Conservation (phyloP, 1,140 invertebrate genomes). For the Cydia fagiglandana region DNA sequence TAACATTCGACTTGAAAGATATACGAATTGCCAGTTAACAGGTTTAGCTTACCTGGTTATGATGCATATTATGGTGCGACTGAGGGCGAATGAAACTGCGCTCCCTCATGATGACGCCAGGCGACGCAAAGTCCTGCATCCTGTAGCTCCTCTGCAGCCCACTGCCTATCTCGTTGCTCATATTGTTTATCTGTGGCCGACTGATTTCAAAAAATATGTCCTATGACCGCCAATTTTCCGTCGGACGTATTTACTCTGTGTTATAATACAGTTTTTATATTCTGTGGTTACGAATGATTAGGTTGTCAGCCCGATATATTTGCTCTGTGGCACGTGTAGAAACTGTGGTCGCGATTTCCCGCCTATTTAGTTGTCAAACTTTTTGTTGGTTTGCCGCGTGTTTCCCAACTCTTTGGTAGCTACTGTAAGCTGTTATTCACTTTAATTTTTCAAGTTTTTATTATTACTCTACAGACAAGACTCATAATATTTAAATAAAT, state of each 20-base stretch:
- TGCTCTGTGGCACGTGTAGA: slow-evolving; percentile 35
- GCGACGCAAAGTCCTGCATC: slow-evolving; percentile 76
- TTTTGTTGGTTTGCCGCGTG: slow-evolving; percentile 8
- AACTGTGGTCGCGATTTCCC: slow-evolving; percentile 27
- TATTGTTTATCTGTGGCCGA: not conserved
- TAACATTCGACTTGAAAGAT: too few species aligned
- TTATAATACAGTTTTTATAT: slow-evolving; percentile 32
- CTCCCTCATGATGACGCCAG: slow-evolving; percentile 80
- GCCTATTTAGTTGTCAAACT: slow-evolving; percentile 34
- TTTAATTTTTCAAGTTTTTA: slow-evolving; percentile 20
- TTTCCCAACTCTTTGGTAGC: not conserved
- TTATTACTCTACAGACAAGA: slow-evolving; percentile 47
- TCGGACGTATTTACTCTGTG: slow-evolving; percentile 42
- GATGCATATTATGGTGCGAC: slow-evolving; percentile 79
- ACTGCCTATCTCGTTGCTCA: slow-evolving; percentile 56
- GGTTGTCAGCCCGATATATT: slow-evolving; percentile 24
- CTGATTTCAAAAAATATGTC: not conserved
- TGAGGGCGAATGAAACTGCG: slow-evolving; percentile 81
- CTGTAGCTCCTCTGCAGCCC: slow-evolving; percentile 77
- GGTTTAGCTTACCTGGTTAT: slow-evolving; percentile 67
- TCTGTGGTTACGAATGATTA: slow-evolving; percentile 32
- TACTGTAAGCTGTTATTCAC: slow-evolving; percentile 24
- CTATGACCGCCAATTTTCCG: not conserved
- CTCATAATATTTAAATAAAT: slow-evolving; percentile 52
- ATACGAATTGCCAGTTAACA: too few species aligned